These are phyloP conservation scores for Rachycentron canadum DNA, from an alignment of 2,797 vertebrate species.

Conservation along the genomic window DNA sequence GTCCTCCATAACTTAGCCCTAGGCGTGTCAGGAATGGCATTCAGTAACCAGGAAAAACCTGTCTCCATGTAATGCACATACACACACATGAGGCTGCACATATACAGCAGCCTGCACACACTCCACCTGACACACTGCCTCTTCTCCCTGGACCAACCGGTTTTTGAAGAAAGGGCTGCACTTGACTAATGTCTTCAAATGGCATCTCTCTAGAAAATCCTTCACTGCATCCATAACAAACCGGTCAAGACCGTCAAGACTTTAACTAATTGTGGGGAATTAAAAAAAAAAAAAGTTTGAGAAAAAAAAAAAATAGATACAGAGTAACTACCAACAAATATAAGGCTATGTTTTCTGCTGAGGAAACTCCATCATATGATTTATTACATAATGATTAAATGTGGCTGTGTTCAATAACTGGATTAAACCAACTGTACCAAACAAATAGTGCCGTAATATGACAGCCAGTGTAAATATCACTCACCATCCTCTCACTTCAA, in stretches of 20 bases:
- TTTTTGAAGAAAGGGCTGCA: constrained; percentile 55
- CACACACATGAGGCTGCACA: constrained; percentile 37
- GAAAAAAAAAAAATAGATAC: not conserved
- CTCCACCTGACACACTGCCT: constrained; percentile 62
- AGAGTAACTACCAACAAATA: not conserved
- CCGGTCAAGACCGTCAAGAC: not conserved
- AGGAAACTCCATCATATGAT: not conserved
- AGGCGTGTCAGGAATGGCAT: constrained; percentile 73
- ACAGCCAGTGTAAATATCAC: constrained; percentile 47
- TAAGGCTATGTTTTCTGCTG: not conserved
- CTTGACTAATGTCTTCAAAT: constrained; percentile 37
- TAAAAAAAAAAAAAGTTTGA: no score
- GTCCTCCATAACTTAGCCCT: constrained; percentile 46
- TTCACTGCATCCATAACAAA: constrained; percentile 13
- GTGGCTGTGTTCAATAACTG: not conserved
- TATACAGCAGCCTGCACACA: constrained; percentile 37
- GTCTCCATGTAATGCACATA: constrained; percentile 56
- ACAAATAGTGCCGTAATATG: constrained; percentile 3
- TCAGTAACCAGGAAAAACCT: constrained; percentile 83
- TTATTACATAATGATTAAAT: not conserved
- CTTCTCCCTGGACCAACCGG: constrained; percentile 63
- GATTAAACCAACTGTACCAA: not conserved
- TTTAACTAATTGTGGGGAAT: not conserved
- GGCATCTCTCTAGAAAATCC: constrained; percentile 19
- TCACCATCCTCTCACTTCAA: constrained; percentile 78